Evolutionary conservation across 2,888 invertebrate species (phyloP).

Genomic region (Osedax fenrisi): DNA sequence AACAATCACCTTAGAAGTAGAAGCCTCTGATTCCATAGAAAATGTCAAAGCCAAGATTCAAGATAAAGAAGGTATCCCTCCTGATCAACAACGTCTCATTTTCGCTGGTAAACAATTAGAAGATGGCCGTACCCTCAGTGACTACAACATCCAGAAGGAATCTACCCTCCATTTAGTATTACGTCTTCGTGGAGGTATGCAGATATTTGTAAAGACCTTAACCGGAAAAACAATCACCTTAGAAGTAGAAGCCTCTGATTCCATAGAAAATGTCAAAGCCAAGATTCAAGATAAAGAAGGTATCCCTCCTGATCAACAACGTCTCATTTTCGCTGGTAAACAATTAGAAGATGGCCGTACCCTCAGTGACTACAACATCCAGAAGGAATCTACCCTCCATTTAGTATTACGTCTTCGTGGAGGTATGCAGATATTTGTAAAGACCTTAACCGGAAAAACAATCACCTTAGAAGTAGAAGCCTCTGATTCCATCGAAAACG

Average conservation of each 20-base stretch:
- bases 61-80: constrained; percentile 15
- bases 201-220: constrained; percentile 53
- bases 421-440: constrained; percentile 52
- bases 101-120: constrained; percentile 84
- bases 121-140: constrained; percentile 76
- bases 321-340: constrained; percentile 79
- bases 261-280: constrained; percentile 80
- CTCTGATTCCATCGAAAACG: constrained; percentile 84
- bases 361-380: constrained; percentile 82
- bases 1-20: constrained; percentile 45
- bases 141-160: constrained; percentile 88
- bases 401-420: constrained; percentile 70
- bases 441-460: constrained; percentile 50
- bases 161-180: constrained; percentile 81
- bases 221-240: constrained; percentile 51
- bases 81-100: constrained; percentile 67
- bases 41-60: constrained; percentile 1
- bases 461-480: constrained; percentile 58
- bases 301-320: constrained; percentile 65
- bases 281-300: constrained; percentile 50
- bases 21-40: constrained; percentile 60
- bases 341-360: constrained; percentile 82
- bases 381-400: constrained; percentile 86
- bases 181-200: constrained; percentile 59
- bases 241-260: constrained; percentile 68